phyloP scores from a whole-genome alignment of 2,888 invertebrate species.

The Idaea biselata region DNA sequence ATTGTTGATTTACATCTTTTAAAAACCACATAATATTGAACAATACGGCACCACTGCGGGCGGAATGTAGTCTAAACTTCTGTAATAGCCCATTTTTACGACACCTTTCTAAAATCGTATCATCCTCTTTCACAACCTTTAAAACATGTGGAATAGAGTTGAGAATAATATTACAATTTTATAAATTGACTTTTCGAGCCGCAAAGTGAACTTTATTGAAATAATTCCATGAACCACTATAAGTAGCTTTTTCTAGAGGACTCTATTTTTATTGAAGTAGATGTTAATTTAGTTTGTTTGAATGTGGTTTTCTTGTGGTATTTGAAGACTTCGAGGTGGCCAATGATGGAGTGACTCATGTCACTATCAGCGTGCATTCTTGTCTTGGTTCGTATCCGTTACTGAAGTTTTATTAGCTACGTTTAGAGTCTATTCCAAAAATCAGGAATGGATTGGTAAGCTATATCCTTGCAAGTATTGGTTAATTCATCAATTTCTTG shows the following conservation, averaged over 20 bases:
- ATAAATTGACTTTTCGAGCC: conserved; percentile 36
- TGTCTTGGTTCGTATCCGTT: conserved; percentile 72
- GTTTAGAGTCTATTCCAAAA: conserved; percentile 24
- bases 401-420: conserved; percentile 54
- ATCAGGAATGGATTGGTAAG: neutral
- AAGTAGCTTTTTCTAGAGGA: conserved; percentile 29
- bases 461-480: too few relatives aligned
- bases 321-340: conserved; percentile 61
- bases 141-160: conserved; percentile 25
- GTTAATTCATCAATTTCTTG: too few relatives aligned
- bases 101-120: conserved; percentile 19
- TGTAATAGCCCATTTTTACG: conserved; percentile 38
- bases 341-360: conserved; percentile 71
- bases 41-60: conserved; percentile 53
- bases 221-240: conserved; percentile 38
- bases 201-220: conserved; percentile 48
- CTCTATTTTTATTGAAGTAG: conserved; percentile 34
- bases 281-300: conserved; percentile 33
- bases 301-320: conserved; percentile 35
- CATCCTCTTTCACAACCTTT: conserved; percentile 19
- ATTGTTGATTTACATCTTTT: conserved; percentile 50
- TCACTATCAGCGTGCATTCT: conserved; percentile 68
- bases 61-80: conserved; percentile 71
- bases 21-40: conserved; percentile 43
- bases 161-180: conserved; percentile 20